Percentiles rank a stretch among this genome's conserved stretches.
Conservation (phyloP, 1,140 invertebrate genomes). For the Holcopasites calliopsidis region DNA sequence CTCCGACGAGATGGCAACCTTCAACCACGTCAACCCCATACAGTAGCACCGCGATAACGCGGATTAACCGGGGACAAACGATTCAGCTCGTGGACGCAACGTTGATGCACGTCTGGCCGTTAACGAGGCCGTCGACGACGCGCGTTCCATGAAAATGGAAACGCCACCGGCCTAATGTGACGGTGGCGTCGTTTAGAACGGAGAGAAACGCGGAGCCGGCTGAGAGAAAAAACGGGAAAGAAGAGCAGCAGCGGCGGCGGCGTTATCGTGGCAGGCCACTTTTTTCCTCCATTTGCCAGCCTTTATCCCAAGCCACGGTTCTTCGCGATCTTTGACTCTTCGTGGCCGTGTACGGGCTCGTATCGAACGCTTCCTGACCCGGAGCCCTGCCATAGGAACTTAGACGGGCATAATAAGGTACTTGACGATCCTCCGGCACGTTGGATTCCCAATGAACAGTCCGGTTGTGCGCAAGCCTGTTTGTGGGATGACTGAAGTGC, state of each 20-base stretch:
- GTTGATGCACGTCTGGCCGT: slow-evolving; percentile 26
- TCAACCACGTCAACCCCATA: no score
- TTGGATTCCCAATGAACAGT: neutral
- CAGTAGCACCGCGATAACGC: neutral
- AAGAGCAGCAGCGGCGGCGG: neutral
- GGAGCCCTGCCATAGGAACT: slow-evolving; percentile 42
- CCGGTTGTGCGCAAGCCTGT: no score
- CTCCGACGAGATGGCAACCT: neutral
- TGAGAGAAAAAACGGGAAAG: neutral
- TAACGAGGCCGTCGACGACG: slow-evolving; percentile 22
- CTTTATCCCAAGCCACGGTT: slow-evolving; percentile 38
- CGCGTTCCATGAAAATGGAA: slow-evolving; percentile 55
- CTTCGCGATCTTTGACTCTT: slow-evolving; percentile 21
- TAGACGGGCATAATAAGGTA: slow-evolving; percentile 51
- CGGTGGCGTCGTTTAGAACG: slow-evolving; percentile 49
- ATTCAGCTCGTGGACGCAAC: slow-evolving; percentile 6
- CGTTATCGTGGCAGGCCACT: slow-evolving; percentile 64
- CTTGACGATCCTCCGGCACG: slow-evolving; percentile 44
- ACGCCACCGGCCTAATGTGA: slow-evolving; percentile 61
- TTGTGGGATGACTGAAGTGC: no score
- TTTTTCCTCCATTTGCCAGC: slow-evolving; percentile 70
- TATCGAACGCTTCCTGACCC: slow-evolving; percentile 51
- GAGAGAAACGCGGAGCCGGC: neutral
- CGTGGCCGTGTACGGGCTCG: slow-evolving; percentile 14
- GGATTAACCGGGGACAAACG: slow-evolving; percentile 21